Evolutionary conservation across 2,797 vertebrate species (phyloP).

Genomic region (Dendrocincla tyrannina): DNA sequence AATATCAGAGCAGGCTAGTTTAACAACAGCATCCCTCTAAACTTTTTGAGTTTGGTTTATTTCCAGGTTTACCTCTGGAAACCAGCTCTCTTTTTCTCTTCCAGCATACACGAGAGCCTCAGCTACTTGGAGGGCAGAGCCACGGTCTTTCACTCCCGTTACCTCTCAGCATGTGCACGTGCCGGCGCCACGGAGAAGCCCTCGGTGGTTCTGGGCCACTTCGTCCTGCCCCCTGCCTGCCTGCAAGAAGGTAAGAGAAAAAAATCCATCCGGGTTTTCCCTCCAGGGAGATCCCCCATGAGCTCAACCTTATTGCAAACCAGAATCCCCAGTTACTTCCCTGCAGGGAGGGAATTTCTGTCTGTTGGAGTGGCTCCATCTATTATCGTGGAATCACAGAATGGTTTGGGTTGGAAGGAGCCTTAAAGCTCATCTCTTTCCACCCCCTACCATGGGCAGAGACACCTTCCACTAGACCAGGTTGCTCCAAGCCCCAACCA

Average conservation of each 20-base stretch:
- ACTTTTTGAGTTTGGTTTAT: not conserved
- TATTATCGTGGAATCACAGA: not conserved
- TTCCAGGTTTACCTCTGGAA: constrained; percentile 10
- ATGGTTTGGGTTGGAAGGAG: not conserved
- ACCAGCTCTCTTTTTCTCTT: not conserved
- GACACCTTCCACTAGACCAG: not conserved
- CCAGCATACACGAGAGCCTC: constrained; percentile 85
- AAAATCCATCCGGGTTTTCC: not conserved
- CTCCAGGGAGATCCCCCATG: not conserved
- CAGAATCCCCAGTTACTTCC: not conserved
- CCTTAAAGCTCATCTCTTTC: not conserved
- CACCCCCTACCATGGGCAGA: not conserved
- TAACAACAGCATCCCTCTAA: not conserved
- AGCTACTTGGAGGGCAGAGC: constrained; percentile 84
- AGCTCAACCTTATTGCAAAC: not conserved
- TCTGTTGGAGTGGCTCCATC: not conserved
- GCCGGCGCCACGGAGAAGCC: constrained; percentile 65
- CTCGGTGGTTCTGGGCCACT: constrained; percentile 84
- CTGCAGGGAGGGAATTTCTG: not conserved
- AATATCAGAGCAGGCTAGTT: not conserved
- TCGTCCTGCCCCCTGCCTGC: constrained; percentile 86
- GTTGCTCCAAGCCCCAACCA: not conserved
- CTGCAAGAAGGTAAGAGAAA: constrained; percentile 86
- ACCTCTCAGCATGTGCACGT: constrained; percentile 80
- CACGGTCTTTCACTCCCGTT: constrained; percentile 88